These are phyloP conservation scores for Prunella strophiata DNA, from an alignment of 2,797 vertebrate genomes.

Conservation along the genomic window DNA sequence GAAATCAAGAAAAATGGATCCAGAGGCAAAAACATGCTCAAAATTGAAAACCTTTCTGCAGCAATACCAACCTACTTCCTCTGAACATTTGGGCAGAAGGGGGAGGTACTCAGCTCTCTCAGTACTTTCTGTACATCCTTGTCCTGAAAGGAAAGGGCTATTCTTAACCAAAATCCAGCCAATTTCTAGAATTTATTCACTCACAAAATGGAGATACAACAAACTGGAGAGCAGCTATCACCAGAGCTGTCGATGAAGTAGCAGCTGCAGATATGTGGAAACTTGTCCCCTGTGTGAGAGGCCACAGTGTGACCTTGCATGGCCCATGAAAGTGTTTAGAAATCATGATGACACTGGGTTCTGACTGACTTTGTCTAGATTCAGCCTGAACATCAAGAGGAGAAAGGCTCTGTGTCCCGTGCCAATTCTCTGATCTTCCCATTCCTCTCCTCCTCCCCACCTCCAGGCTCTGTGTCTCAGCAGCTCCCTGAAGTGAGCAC, in stretches of 20 bases:
- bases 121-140: background rate
- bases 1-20: background rate
- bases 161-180: background rate
- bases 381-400: conserved; percentile 7
- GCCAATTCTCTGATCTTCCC: conserved; percentile 52
- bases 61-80: background rate
- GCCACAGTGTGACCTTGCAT: background rate
- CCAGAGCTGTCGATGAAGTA: background rate
- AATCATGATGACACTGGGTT: background rate
- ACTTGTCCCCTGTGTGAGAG: background rate
- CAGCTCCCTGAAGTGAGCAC: conserved; percentile 61
- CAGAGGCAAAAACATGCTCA: background rate
- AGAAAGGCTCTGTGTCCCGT: background rate
- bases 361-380: background rate
- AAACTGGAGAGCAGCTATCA: background rate
- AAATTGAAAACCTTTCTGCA: background rate
- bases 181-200: background rate
- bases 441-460: background rate
- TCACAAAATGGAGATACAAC: background rate
- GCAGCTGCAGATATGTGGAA: background rate
- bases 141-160: background rate
- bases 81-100: background rate
- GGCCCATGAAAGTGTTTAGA: background rate
- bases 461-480: conserved; percentile 39
- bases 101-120: background rate